Conservation (phyloP, 23 tunicate species). For the Oikopleura dioica region DNA sequence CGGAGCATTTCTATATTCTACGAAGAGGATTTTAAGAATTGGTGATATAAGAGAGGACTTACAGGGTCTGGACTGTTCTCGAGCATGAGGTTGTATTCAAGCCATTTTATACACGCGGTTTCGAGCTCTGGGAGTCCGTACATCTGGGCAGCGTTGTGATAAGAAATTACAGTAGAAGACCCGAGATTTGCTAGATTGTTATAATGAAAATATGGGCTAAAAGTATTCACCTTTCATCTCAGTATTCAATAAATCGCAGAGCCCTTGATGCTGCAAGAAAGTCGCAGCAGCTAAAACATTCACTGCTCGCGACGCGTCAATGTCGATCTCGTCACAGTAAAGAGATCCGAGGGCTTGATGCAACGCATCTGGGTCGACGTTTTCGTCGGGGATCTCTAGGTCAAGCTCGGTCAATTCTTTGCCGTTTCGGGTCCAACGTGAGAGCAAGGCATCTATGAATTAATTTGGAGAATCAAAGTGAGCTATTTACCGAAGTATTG, state of each 20-base stretch:
- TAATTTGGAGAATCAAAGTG: too few relatives aligned
- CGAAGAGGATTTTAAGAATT: too few relatives aligned
- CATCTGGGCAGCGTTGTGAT: constrained; percentile 30
- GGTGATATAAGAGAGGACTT: too few relatives aligned
- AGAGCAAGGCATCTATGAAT: too few relatives aligned
- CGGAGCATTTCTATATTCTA: background rate
- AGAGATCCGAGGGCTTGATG: constrained; percentile 49
- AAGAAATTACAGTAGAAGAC: constrained; percentile 30
- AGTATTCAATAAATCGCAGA: constrained; percentile 79
- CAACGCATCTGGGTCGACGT: constrained; percentile 34
- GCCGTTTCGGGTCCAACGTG: too few relatives aligned
- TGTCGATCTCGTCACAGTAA: constrained; percentile 50
- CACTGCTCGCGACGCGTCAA: constrained; percentile 28
- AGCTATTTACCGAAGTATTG: background rate
- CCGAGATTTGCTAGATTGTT: constrained; percentile 36
- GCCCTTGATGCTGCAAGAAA: constrained; percentile 53
- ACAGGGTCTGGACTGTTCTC: constrained; percentile 9
- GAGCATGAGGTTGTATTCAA: constrained; percentile 73
- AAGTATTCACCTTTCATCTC: constrained; percentile 25
- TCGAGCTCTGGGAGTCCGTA: constrained; percentile 61
- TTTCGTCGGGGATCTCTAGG: constrained; percentile 60
- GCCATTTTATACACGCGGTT: constrained; percentile 39
- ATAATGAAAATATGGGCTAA: constrained; percentile 13
- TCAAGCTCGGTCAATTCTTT: constrained; percentile 22
- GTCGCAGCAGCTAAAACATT: constrained; percentile 96